Conservation (phyloP, 2,888 invertebrate species). For the Drosophila pullipes region DNA sequence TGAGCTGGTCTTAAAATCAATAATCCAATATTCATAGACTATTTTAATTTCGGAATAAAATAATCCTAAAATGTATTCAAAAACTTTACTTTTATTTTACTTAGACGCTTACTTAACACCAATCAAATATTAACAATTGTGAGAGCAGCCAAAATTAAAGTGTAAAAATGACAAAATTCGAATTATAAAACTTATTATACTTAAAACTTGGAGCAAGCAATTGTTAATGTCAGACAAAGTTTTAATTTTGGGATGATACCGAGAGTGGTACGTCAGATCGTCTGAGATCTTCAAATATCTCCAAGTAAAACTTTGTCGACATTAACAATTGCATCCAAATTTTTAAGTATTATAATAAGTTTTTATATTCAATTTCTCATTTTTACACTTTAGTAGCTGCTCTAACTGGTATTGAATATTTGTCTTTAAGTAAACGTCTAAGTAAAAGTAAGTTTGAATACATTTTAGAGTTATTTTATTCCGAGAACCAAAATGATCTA, state of each 20-base stretch:
- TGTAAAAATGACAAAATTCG: not conserved
- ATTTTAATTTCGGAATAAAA: slow-evolving; percentile 9
- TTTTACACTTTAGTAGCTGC: not conserved
- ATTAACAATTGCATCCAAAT: too few relatives aligned
- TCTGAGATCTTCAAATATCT: too few relatives aligned
- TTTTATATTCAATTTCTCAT: too few relatives aligned
- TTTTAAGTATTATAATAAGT: too few relatives aligned
- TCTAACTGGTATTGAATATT: not conserved
- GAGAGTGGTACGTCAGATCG: too few relatives aligned
- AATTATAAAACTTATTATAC: not conserved
- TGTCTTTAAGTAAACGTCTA: not conserved
- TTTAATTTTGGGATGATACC: not conserved
- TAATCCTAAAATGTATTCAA: not conserved
- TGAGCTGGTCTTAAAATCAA: slow-evolving; percentile 22
- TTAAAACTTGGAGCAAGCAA: not conserved
- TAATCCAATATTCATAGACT: slow-evolving; percentile 35
- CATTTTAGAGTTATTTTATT: slow-evolving; percentile 4
- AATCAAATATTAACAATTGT: not conserved
- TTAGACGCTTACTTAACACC: not conserved
- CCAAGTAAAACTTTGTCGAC: too few relatives aligned
- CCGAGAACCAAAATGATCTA: slow-evolving; percentile 6
- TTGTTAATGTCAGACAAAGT: not conserved
- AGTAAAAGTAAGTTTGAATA: not conserved
- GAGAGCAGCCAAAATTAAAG: not conserved
- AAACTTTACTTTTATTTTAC: not conserved